Evolutionary conservation across 1,140 invertebrate genomes (phyloP).

Genomic region (Rhagoletis pomonella): DNA sequence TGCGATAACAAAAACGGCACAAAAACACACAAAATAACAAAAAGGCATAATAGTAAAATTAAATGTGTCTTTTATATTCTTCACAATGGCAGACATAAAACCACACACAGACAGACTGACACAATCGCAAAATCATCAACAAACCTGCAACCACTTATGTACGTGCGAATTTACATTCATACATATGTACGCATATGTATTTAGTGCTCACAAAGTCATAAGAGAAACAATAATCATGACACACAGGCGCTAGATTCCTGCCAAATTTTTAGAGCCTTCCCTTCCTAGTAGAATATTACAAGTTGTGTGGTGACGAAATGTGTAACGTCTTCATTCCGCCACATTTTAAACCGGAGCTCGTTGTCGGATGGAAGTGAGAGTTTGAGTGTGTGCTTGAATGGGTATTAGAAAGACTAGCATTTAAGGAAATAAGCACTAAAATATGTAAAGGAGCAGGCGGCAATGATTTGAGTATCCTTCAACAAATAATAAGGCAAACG

Average conservation of each 20-base stretch:
- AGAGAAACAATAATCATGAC: conserved; percentile 44
- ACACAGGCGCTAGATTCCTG: conserved; percentile 26
- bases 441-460: conserved; percentile 47
- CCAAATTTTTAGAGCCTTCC: conserved; percentile 33
- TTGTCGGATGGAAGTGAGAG: not conserved
- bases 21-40: conserved; percentile 37
- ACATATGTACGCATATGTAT: not conserved
- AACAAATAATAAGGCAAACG: not conserved
- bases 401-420: conserved; percentile 39
- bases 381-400: not conserved
- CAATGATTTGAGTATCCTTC: conserved; percentile 5
- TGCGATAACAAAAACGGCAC: conserved; percentile 38
- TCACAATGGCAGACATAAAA: conserved; percentile 42
- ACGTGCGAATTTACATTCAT: not conserved
- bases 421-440: conserved; percentile 54
- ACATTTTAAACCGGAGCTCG: not conserved
- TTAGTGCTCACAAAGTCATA: not conserved
- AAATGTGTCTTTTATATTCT: conserved; percentile 52
- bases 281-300: not conserved
- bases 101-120: conserved; percentile 32
- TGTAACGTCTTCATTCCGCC: not conserved
- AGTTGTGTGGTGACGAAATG: not conserved
- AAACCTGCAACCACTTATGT: not conserved
- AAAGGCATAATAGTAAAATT: conserved; percentile 56
- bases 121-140: conserved; percentile 15